phyloP scores from a whole-genome alignment of 2,888 invertebrate genomes.

The Coenonympha arcania region DNA sequence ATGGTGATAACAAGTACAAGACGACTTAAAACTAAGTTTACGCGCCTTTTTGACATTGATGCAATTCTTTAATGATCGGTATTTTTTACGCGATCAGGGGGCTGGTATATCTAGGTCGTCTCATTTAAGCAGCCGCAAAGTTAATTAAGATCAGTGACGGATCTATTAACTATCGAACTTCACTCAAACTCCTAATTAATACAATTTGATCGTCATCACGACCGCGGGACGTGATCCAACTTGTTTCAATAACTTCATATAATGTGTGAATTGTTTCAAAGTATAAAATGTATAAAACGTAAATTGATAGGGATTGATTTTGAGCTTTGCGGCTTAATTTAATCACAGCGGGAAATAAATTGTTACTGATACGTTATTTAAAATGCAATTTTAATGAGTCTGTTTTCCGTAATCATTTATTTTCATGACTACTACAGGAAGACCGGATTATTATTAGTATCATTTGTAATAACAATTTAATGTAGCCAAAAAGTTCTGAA shows the following conservation, averaged over 20 bases:
- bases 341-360: constrained; percentile 5
- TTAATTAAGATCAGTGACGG: constrained; percentile 69
- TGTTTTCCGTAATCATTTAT: neutral
- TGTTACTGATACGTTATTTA: neutral
- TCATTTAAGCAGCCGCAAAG: constrained; percentile 43
- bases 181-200: constrained; percentile 57
- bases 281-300: constrained; percentile 4
- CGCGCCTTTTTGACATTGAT: too few relatives aligned
- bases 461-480: too few relatives aligned
- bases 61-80: neutral
- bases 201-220: constrained; percentile 64
- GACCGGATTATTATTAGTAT: too few relatives aligned
- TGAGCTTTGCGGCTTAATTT: constrained; percentile 2
- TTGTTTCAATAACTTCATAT: constrained; percentile 3
- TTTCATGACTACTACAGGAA: neutral
- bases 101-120: neutral
- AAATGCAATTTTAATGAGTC: constrained; percentile 1
- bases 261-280: constrained; percentile 6
- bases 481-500: too few relatives aligned
- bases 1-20: too few relatives aligned
- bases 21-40: too few relatives aligned
- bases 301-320: constrained; percentile 3
- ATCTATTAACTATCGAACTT: constrained; percentile 59
- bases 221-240: constrained; percentile 30
- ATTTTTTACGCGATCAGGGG: neutral